Conservation (phyloP, 2,888 invertebrate species). For the Trachelus stipa region DNA sequence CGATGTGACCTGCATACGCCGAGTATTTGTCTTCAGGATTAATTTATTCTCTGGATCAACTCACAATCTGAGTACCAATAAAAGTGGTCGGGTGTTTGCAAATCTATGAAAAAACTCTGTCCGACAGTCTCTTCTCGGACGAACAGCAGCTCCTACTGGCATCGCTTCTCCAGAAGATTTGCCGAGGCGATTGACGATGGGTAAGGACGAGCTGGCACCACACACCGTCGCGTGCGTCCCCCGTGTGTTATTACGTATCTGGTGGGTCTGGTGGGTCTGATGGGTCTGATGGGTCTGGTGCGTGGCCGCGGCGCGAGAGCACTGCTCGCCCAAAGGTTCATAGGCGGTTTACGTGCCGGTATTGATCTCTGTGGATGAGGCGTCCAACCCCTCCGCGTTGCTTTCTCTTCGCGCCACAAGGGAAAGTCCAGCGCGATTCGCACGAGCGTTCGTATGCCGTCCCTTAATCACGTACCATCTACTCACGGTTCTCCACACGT, state of each 20-base stretch:
- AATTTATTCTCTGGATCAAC: background rate
- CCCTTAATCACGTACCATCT: background rate
- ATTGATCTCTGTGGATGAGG: conserved; percentile 52
- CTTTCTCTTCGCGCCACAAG: background rate
- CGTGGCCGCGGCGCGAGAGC: conserved; percentile 56
- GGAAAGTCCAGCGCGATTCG: conserved; percentile 11
- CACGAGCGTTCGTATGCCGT: background rate
- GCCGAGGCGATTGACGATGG: background rate
- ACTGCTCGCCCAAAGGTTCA: conserved; percentile 47
- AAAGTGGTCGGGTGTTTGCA: background rate
- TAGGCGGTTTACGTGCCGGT: conserved; percentile 47
- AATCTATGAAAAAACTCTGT: background rate
- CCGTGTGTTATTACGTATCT: background rate
- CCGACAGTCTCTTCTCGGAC: background rate
- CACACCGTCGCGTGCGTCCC: background rate
- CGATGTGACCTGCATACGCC: background rate
- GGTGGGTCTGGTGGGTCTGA: too few relatives aligned
- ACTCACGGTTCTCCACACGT: background rate
- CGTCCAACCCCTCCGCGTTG: conserved; percentile 23
- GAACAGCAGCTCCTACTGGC: background rate
- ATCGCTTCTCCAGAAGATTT: background rate
- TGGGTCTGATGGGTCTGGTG: conserved; percentile 32
- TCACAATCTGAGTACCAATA: background rate
- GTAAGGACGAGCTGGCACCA: background rate
- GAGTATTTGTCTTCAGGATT: background rate